These are phyloP conservation scores for Pseudomyrmex gracilis DNA, from an alignment of 1,140 invertebrate genomes.

Conservation along the genomic window DNA sequence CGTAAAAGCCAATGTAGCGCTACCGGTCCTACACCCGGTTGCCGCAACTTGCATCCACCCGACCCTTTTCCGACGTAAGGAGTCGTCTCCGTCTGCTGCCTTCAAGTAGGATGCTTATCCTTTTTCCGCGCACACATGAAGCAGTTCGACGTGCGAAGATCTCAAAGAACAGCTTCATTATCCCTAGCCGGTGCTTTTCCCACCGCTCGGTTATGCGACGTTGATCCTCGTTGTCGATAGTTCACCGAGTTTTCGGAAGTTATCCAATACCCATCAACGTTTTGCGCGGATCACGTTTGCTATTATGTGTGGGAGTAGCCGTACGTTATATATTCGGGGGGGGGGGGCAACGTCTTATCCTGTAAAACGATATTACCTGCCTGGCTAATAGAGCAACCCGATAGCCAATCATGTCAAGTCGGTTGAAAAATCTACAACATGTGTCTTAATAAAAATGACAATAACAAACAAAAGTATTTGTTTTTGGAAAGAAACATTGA, in stretches of 20 bases:
- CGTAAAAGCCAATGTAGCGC: conserved; percentile 78
- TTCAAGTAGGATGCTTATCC: conserved; percentile 39
- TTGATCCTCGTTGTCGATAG: conserved; percentile 19
- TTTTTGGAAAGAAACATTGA: not conserved
- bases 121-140: not conserved
- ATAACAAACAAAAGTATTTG: not conserved
- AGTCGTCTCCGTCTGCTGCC: conserved; percentile 1
- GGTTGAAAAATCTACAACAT: not conserved
- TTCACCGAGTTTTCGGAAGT: conserved; percentile 16
- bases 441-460: no score
- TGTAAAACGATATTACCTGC: not conserved
- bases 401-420: not conserved
- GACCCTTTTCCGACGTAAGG: conserved; percentile 29
- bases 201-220: not conserved
- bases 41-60: conserved; percentile 29
- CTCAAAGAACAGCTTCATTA: conserved; percentile 55
- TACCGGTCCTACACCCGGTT: conserved; percentile 53
- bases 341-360: not conserved
- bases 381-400: conserved; percentile 16
- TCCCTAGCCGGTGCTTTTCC: not conserved
- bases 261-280: conserved; percentile 29
- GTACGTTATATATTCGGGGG: not conserved
- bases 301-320: conserved; percentile 19
- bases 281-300: conserved; percentile 33
- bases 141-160: conserved; percentile 37